A percentile compares a stretch with the other conserved stretches of the same genome.
phyloP scores from a whole-genome alignment of 2,888 invertebrate species.

The Troides aeacus region DNA sequence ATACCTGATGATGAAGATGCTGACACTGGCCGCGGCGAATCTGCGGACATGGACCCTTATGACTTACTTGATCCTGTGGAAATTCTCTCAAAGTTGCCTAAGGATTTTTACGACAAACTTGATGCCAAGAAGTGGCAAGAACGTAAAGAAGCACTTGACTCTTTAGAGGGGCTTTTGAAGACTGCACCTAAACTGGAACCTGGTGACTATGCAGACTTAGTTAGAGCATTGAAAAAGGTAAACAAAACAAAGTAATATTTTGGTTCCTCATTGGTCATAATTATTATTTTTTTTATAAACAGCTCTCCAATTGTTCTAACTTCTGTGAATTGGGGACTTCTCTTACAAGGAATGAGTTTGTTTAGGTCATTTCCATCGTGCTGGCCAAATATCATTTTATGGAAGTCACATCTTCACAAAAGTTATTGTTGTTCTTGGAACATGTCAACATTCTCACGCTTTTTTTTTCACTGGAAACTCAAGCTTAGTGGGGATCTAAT shows the following conservation, averaged over 20 bases:
- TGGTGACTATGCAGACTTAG: constrained; percentile 95
- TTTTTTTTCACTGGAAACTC: not conserved
- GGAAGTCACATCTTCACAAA: no score
- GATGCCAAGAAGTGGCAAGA: constrained; percentile 99
- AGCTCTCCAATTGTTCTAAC: no score
- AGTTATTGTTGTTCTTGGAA: constrained; percentile 3
- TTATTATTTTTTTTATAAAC: no score
- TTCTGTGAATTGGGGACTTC: no score
- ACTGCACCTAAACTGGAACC: constrained; percentile 91
- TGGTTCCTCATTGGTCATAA: no score
- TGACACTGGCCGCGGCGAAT: constrained; percentile 81
- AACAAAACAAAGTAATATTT: not conserved
- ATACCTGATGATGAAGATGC: constrained; percentile 74
- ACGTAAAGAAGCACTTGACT: constrained; percentile 94
- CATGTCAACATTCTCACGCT: not conserved
- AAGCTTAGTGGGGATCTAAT: not conserved
- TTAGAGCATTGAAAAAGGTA: constrained; percentile 92
- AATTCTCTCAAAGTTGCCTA: constrained; percentile 94
- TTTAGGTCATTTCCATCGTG: no score
- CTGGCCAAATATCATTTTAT: no score
- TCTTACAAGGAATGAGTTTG: no score
- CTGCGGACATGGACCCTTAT: constrained; percentile 90
- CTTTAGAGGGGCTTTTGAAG: constrained; percentile 87
- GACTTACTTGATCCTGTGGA: constrained; percentile 96
- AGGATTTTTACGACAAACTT: constrained; percentile 96